These are phyloP conservation scores for Callipepla squamata DNA, from an alignment of 2,113 vertebrate genomes.

Conservation along the genomic window DNA sequence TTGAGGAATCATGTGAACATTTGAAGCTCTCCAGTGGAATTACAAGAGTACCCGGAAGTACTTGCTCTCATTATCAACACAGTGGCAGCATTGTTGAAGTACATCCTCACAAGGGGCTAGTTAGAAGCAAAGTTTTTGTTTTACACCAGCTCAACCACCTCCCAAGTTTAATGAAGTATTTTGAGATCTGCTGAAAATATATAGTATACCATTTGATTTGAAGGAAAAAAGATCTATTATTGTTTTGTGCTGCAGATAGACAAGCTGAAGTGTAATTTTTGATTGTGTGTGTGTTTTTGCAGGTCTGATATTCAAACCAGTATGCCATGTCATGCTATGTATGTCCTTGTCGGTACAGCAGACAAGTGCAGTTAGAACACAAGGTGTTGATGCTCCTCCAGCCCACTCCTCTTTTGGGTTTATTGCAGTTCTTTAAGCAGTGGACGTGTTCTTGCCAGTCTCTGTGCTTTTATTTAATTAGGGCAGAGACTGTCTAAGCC, in stretches of 20 bases:
- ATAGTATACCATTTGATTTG: neutral
- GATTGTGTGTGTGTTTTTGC: neutral
- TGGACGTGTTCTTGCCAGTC: neutral
- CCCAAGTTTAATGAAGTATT: neutral
- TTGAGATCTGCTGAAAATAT: neutral
- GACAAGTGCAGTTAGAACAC: conserved; percentile 4
- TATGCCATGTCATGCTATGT: neutral
- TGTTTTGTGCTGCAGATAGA: neutral
- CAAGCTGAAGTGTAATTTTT: neutral
- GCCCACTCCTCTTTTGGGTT: neutral
- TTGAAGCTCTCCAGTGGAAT: neutral
- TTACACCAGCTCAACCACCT: neutral
- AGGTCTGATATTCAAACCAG: conserved; percentile 34
- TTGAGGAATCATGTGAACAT: neutral
- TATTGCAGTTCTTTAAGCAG: conserved; percentile 45
- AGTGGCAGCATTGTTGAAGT: neutral
- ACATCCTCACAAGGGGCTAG: neutral
- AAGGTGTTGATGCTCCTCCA: neutral
- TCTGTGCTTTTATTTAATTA: conserved; percentile 17
- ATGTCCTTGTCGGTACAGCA: neutral
- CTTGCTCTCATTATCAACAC: neutral
- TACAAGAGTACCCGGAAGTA: neutral
- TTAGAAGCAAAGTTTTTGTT: conserved; percentile 8
- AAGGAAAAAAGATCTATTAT: neutral
- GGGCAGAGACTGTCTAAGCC: neutral